Evolutionary conservation across 2,888 invertebrate species (phyloP).

Genomic region (Chrysina gloriosa): DNA sequence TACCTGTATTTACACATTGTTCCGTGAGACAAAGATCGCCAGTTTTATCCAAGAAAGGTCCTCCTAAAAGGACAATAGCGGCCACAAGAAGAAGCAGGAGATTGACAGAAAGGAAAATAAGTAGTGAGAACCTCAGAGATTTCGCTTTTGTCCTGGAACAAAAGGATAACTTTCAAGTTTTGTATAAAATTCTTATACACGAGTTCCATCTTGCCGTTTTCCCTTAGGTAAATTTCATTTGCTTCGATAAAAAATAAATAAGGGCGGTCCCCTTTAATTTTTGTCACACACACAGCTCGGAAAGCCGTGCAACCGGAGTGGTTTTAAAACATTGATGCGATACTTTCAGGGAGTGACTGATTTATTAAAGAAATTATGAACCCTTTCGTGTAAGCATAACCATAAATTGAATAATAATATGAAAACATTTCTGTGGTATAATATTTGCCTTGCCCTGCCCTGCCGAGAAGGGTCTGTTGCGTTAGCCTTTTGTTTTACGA

Average conservation of each 20-base stretch:
- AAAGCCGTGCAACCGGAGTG: not conserved
- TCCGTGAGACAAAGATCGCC: constrained; percentile 70
- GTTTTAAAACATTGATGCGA: constrained; percentile 9
- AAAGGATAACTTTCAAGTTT: constrained; percentile 34
- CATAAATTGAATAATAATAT: constrained; percentile 35
- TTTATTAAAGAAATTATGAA: constrained; percentile 34
- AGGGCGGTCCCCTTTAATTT: not conserved
- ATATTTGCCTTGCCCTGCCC: constrained; percentile 13
- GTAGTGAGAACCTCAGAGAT: constrained; percentile 50
- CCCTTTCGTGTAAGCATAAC: constrained; percentile 1
- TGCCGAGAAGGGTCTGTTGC: constrained; percentile 25
- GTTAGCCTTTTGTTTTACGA: constrained; percentile 31
- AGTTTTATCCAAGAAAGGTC: constrained; percentile 65
- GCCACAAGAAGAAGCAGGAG: constrained; percentile 67
- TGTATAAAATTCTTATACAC: constrained; percentile 35
- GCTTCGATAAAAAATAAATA: constrained; percentile 16
- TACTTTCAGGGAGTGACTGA: constrained; percentile 14
- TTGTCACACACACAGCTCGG: not conserved
- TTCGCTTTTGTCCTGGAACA: constrained; percentile 52
- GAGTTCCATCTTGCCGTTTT: constrained; percentile 9
- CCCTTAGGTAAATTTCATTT: constrained; percentile 1
- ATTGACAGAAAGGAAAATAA: constrained; percentile 60
- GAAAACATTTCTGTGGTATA: constrained; percentile 25
- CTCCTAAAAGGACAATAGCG: constrained; percentile 67
- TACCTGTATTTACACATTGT: constrained; percentile 74